Base-by-base conservation (phyloP, 2,797 vertebrate genomes). In the Momotus momota region DNA sequence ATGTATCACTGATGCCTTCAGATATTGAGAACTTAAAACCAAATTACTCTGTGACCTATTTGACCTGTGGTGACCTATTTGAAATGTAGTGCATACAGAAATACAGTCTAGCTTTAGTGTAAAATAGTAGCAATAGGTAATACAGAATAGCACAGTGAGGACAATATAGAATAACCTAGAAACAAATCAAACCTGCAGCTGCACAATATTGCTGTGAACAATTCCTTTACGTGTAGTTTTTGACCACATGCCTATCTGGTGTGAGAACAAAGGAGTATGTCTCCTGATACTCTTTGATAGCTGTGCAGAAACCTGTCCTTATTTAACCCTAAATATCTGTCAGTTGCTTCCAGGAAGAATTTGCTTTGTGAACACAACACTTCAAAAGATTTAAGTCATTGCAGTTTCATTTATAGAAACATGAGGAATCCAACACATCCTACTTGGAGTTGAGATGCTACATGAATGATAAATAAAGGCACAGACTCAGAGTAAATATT, bases 401-500 rank as follows among this genome's bases (percentile, higher is more conserved):
- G 38, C 25, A 65, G 58, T 95, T 95, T 97, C 85, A 80, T 94
- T 97, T 97, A 96, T 96, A 97, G 95, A 94, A 96, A 95, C 77
- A 80, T 7, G 19, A 97, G 95, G 94, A 94, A 97, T 94, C 93
- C 89, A 93, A 78, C 92, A 95, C 60, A 92, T 95, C 93, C 93
- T 94, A 13, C 79, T 81, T 89, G 96, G 96, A 96, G 96, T 58
- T 86, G 77, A 93, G 96, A 94, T 96, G 96, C 86, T 96, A 95
- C 79, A 88, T 67, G 90, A 92, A 92, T 89, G 92, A 95, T 83
- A 96, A 97, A 96, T 92, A 86, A 31, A 93, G 74, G 95, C 54
- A 48, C 97, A 98, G 97, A 93, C 97, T 97, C 89, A 57, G 41
- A 93, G 95, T 51, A 97, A 97, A 97, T 94, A 97, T 78, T 95